Base-by-base conservation (phyloP, 2,113 vertebrate genomes). In the Passer montanus region DNA sequence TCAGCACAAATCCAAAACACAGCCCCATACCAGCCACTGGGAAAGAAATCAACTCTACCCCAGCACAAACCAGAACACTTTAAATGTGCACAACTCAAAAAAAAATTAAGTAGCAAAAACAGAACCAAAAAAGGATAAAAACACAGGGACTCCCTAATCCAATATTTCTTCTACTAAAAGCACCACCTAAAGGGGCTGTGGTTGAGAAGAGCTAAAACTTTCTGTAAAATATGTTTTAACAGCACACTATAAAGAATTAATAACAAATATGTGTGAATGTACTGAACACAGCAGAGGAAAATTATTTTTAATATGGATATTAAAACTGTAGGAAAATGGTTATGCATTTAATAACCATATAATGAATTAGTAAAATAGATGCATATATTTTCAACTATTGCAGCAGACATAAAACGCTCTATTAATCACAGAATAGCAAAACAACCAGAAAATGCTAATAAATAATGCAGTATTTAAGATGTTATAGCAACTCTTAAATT, bases 11-110 rank as follows among this genome's bases (percentile, higher is more conserved):
- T 9, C 31, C 35, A 17, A 50, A 85, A 30, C 24, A 19, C 24
- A 43, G 7, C 16, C 21, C 17, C 7, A 27, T 0, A 4, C 0
- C 60, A 50, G 31, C 5, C 35, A 1, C 58, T 60, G 30, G 6
- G 72, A 35, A 35, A 13, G 3, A 76, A 86, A 59, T 14, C 0
- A 35, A 21, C 5, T 59, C 15, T 43, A 41, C 20, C 24, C 13
- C 13, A 59, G 11, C 21, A 31, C 37, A 59, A 67, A 35, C 11
- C 21, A 86, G 11, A 24, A 52, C 27, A 33, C 1, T 37, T 75
- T 69, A 64, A 59, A 53, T 8, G 4, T 15, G 11, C 9, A 18
- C 6, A 58, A 26, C 4, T 5, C 9, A 33, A 59, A 20, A 35
- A 18, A 8, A 37, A 59, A 15, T 41, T 33, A n/a, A 52, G 13